A percentile compares a stretch with the other conserved stretches of the same genome.
These are phyloP conservation scores for Rhea pennata DNA, from an alignment of 2,113 vertebrate species.

Conservation along the genomic window DNA sequence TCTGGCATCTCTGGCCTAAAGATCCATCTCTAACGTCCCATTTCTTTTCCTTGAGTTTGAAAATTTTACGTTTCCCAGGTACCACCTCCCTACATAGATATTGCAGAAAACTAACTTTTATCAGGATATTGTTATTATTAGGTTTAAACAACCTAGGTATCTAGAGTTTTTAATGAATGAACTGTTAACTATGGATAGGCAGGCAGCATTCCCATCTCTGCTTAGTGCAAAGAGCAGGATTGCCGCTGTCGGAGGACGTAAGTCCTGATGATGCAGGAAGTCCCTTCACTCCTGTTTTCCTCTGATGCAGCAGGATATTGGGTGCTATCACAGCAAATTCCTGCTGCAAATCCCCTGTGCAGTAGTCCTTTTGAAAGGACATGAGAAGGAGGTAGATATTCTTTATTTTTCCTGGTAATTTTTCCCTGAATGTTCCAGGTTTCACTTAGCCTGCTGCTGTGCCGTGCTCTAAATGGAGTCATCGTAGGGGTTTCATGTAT, in stretches of 20 bases:
- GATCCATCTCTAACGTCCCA: accelerated
- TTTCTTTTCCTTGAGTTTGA: neutral
- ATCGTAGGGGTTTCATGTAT: neutral
- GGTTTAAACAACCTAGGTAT: neutral
- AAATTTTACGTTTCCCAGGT: neutral
- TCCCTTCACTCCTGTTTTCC: neutral
- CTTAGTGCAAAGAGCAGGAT: neutral
- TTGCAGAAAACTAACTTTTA: neutral
- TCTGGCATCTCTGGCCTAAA: neutral
- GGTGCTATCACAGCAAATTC: constrained; percentile 36
- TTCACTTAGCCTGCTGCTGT: neutral
- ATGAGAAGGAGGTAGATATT: neutral
- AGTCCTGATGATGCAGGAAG: constrained; percentile 20
- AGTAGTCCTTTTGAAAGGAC: neutral
- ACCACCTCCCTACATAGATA: neutral
- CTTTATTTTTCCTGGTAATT: neutral
- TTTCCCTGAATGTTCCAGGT: neutral
- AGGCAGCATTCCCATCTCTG: neutral
- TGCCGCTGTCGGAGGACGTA: constrained; percentile 24
- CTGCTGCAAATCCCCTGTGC: constrained; percentile 24
- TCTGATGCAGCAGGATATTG: neutral
- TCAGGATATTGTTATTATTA: constrained; percentile 1
- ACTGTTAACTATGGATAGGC: neutral
- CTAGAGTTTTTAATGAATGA: neutral
- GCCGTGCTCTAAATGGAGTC: neutral